phyloP scores from a whole-genome alignment of 1,140 invertebrate genomes.

The Ladona fulva region DNA sequence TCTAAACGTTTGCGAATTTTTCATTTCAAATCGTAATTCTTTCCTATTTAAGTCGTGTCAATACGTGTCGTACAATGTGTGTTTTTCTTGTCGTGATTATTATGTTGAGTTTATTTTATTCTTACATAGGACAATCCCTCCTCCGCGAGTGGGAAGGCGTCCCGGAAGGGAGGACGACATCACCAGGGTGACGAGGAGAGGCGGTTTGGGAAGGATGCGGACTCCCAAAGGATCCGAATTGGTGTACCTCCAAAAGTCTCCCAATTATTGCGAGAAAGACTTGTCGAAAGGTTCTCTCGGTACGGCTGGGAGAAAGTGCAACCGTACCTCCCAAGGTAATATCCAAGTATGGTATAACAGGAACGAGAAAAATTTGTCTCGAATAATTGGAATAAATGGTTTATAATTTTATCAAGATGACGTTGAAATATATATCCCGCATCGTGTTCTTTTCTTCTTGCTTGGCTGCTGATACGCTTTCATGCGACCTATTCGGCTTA shows the following conservation, averaged over 20 bases:
- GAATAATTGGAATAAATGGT: too few species aligned
- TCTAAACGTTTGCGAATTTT: too few species aligned
- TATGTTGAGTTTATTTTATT: too few species aligned
- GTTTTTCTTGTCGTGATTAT: too few species aligned
- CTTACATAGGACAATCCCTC: not conserved
- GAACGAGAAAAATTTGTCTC: not conserved
- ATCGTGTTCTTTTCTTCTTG: too few species aligned
- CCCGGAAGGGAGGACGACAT: conserved; percentile 37
- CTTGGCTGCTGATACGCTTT: too few species aligned
- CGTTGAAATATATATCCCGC: too few species aligned
- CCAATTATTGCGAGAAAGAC: conserved; percentile 85
- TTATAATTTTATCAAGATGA: too few species aligned
- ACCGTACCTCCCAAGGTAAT: conserved; percentile 66
- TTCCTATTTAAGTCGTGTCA: too few species aligned
- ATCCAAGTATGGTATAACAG: not conserved
- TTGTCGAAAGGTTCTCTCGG: conserved; percentile 65
- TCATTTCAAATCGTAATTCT: too few species aligned
- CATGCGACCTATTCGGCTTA: too few species aligned
- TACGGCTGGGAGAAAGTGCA: conserved; percentile 75
- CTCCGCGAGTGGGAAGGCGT: not conserved
- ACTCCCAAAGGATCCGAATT: conserved; percentile 70
- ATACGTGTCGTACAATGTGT: too few species aligned
- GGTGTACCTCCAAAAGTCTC: conserved; percentile 80
- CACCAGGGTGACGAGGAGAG: conserved; percentile 33
- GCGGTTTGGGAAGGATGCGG: conserved; percentile 32